phyloP scores from a whole-genome alignment of 2,888 invertebrate genomes.

The Acrocera orbiculus region DNA sequence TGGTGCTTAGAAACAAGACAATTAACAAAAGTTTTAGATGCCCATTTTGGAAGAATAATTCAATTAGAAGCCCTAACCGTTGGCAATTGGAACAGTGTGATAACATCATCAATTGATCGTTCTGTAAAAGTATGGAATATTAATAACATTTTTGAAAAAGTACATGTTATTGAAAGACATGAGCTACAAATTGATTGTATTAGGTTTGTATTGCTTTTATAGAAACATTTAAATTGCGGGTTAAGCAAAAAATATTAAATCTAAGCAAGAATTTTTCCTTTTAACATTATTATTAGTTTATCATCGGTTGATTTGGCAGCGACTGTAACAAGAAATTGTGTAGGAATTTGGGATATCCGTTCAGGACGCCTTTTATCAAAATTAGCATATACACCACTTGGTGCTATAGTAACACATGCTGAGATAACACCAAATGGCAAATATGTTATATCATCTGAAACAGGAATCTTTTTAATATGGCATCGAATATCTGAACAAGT shows the following conservation, averaged over 20 bases:
- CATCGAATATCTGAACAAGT: conserved; percentile 55
- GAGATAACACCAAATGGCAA: conserved; percentile 71
- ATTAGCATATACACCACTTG: conserved; percentile 77
- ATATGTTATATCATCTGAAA: conserved; percentile 75
- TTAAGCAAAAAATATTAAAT: conserved; percentile 5
- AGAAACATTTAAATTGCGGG: background rate
- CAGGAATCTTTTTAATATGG: conserved; percentile 83
- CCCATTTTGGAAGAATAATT: conserved; percentile 92
- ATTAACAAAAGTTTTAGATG: conserved; percentile 81
- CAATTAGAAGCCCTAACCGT: conserved; percentile 74
- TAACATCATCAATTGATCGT: conserved; percentile 93
- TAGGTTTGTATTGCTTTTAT: conserved; percentile 35
- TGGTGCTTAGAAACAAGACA: conserved; percentile 72
- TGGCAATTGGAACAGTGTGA: conserved; percentile 82
- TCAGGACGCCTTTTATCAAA: conserved; percentile 71
- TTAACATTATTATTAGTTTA: conserved; percentile 40
- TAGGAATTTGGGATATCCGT: conserved; percentile 86
- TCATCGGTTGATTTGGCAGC: conserved; percentile 69
- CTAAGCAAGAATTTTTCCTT: background rate
- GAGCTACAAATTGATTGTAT: conserved; percentile 89
- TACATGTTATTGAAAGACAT: conserved; percentile 87
- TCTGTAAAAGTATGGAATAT: conserved; percentile 99
- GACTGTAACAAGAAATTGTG: conserved; percentile 84
- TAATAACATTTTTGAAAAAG: conserved; percentile 95
- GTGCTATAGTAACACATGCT: conserved; percentile 88